Conservation (phyloP, 2,797 vertebrate genomes). For the Cetoscarus ocellatus region DNA sequence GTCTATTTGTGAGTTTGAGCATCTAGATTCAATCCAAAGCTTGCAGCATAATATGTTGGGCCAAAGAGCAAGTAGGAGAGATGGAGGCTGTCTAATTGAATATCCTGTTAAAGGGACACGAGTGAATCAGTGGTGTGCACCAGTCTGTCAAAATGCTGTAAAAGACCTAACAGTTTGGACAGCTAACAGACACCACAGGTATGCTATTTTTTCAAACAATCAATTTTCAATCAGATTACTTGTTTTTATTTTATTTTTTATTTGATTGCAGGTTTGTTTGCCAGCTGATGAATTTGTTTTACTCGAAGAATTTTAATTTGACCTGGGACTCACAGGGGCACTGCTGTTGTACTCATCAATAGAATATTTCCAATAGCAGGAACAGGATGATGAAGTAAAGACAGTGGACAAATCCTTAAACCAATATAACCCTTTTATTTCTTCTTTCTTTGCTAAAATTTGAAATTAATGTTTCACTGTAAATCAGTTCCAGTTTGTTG, state of each 20-base stretch:
- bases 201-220: constrained; percentile 41
- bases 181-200: constrained; percentile 8
- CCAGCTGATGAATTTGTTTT: constrained; percentile 24
- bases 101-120: constrained; percentile 17
- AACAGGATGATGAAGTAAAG: no score
- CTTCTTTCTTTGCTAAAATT: no score
- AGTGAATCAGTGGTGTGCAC: constrained; percentile 21
- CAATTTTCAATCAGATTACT: no score
- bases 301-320: constrained; percentile 19
- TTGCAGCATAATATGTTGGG: background rate
- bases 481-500: no score
- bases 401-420: no score
- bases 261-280: constrained; percentile 16
- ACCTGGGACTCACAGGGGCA: background rate
- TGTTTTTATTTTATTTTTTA: constrained; percentile 40
- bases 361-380: no score
- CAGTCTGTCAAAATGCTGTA: constrained; percentile 19
- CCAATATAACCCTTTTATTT: no score
- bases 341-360: background rate
- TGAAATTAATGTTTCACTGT: no score
- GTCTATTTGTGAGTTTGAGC: constrained; percentile 35
- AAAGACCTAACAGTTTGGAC: background rate
- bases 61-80: constrained; percentile 28
- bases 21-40: constrained; percentile 10
- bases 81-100: constrained; percentile 34